These are phyloP conservation scores for Ganaspis brasiliensis DNA, from an alignment of 2,888 invertebrate genomes.

Conservation along the genomic window DNA sequence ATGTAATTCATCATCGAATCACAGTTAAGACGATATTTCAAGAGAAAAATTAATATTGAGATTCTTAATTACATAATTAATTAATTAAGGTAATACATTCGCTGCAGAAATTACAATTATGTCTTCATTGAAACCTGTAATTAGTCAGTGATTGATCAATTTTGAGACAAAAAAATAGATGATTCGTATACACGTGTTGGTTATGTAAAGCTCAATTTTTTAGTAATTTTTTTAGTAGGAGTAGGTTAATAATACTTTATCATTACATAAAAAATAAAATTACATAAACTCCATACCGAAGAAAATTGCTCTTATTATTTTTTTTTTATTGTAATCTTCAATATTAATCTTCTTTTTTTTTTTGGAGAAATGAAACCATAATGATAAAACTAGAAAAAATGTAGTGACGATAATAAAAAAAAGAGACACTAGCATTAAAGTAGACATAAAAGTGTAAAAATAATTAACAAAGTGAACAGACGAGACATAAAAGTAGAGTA, in stretches of 20 bases:
- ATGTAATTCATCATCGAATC: too few species aligned
- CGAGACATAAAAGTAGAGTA: too few species aligned
- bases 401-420: neutral
- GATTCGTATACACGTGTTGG: constrained; percentile 7
- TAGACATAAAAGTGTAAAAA: neutral
- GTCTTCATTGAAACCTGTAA: neutral
- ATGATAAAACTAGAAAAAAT: neutral
- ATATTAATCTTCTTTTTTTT: neutral
- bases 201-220: constrained; percentile 6
- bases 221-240: neutral
- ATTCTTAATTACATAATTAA: too few species aligned
- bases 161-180: neutral
- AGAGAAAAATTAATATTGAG: too few species aligned
- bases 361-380: neutral
- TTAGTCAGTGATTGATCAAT: neutral
- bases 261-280: constrained; percentile 1
- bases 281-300: neutral
- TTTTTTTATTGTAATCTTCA: too few species aligned
- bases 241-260: neutral
- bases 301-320: neutral
- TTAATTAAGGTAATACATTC: neutral
- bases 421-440: neutral
- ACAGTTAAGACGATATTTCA: too few species aligned
- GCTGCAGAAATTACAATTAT: neutral
- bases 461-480: neutral